These are phyloP conservation scores for Escarpia spicata DNA, from an alignment of 2,888 invertebrate genomes.

Conservation along the genomic window DNA sequence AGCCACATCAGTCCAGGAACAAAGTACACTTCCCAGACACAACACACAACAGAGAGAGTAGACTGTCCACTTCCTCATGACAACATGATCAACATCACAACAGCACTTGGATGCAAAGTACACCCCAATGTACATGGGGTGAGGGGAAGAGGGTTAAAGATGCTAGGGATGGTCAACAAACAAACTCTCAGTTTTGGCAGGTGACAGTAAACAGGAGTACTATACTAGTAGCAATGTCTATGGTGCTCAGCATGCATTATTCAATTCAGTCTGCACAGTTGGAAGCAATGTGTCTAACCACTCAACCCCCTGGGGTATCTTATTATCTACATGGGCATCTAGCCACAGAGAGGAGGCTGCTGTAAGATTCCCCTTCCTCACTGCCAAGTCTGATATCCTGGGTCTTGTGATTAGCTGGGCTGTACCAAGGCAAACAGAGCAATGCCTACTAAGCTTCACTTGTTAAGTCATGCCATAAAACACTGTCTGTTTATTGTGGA, in stretches of 20 bases:
- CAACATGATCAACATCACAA: background rate
- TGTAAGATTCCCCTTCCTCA: background rate
- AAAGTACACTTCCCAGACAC: background rate
- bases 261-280: background rate
- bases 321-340: background rate
- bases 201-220: background rate
- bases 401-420: background rate
- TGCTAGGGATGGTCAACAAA: background rate
- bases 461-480: background rate
- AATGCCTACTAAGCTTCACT: background rate
- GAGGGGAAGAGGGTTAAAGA: background rate
- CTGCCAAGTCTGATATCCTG: background rate
- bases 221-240: background rate
- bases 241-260: background rate
- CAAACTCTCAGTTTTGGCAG: background rate
- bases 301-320: background rate
- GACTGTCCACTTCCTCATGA: background rate
- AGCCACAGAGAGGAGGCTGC: background rate
- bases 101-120: background rate
- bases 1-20: too few species aligned
- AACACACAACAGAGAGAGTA: too few species aligned
- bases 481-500: background rate
- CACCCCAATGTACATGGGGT: background rate
- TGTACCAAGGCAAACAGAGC: background rate
- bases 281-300: background rate